phyloP scores from a whole-genome alignment of 2,888 invertebrate genomes.

The Halictus quadricinctus region DNA sequence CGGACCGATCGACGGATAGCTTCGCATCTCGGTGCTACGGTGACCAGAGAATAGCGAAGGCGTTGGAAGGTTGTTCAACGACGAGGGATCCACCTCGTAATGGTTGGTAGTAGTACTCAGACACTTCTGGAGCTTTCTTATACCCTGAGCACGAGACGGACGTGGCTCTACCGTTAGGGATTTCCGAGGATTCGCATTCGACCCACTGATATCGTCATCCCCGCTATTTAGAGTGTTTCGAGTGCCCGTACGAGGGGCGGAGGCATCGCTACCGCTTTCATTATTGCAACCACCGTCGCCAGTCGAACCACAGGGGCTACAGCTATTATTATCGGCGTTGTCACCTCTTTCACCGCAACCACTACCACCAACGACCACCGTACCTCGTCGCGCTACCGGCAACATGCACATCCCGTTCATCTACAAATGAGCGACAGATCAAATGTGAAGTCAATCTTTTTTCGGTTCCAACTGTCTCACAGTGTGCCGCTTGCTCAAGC shows the following conservation, averaged over 20 bases:
- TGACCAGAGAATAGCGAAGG: constrained; percentile 77
- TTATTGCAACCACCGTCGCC: constrained; percentile 52
- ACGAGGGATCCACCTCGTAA: constrained; percentile 84
- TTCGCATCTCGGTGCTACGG: constrained; percentile 80
- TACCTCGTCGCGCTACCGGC: constrained; percentile 84
- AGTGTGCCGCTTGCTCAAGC: not conserved
- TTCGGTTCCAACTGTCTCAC: not conserved
- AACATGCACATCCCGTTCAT: constrained; percentile 91
- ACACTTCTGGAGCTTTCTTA: constrained; percentile 96
- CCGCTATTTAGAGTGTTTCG: constrained; percentile 53
- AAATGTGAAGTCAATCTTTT: constrained; percentile 43
- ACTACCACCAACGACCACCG: constrained; percentile 72
- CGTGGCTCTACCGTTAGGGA: constrained; percentile 84
- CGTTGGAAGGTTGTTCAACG: constrained; percentile 73
- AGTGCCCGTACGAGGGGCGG: constrained; percentile 59
- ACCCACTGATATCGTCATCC: constrained; percentile 59
- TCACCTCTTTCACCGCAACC: constrained; percentile 56
- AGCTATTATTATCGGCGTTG: constrained; percentile 54
- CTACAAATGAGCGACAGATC: constrained; percentile 83
- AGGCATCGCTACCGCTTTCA: constrained; percentile 57
- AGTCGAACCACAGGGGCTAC: constrained; percentile 50
- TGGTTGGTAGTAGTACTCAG: constrained; percentile 92
- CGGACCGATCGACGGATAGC: constrained; percentile 84
- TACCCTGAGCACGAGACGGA: constrained; percentile 97
- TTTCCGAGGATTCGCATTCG: constrained; percentile 71